Conservation (phyloP, 2,888 invertebrate species). For the Hypomecis punctinalis region DNA sequence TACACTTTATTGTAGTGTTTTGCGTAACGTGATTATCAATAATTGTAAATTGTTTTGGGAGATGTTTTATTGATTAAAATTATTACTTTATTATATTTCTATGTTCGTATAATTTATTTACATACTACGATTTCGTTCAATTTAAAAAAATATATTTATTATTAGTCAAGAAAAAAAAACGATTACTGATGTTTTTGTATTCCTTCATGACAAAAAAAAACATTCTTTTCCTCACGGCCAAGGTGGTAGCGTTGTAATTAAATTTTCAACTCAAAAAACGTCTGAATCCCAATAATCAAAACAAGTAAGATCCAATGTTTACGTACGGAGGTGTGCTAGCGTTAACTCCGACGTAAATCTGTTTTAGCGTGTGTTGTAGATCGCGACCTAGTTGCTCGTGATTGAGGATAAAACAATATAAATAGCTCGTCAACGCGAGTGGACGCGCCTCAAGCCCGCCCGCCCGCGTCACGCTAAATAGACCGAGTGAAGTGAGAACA, state of each 20-base stretch:
- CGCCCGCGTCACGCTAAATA: slow-evolving; percentile 51
- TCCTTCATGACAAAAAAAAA: no score
- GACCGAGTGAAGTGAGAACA: slow-evolving; percentile 52
- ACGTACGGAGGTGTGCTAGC: slow-evolving; percentile 58
- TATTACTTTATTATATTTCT: not conserved
- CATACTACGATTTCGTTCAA: not conserved
- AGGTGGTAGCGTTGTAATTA: not conserved
- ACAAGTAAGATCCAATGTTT: slow-evolving; percentile 54
- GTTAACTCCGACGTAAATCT: slow-evolving; percentile 60
- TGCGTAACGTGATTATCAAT: not conserved
- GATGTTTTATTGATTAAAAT: slow-evolving; percentile 15
- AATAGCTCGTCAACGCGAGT: slow-evolving; percentile 80
- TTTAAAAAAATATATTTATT: not conserved
- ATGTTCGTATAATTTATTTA: not conserved
- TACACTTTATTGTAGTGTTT: not conserved
- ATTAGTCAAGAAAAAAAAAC: not conserved
- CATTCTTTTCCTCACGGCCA: not conserved
- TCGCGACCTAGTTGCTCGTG: slow-evolving; percentile 82
- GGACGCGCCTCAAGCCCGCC: slow-evolving; percentile 55
- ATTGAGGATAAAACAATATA: slow-evolving; percentile 85
- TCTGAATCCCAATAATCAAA: slow-evolving; percentile 48
- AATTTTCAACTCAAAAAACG: not conserved
- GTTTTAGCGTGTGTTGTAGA: slow-evolving; percentile 74
- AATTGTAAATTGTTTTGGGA: slow-evolving; percentile 1
- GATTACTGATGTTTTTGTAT: no score